Percentiles rank a stretch among this genome's conserved stretches.
These are phyloP conservation scores for Pontoporia blainvillei DNA, from an alignment of 2,113 vertebrate species.

Conservation along the genomic window DNA sequence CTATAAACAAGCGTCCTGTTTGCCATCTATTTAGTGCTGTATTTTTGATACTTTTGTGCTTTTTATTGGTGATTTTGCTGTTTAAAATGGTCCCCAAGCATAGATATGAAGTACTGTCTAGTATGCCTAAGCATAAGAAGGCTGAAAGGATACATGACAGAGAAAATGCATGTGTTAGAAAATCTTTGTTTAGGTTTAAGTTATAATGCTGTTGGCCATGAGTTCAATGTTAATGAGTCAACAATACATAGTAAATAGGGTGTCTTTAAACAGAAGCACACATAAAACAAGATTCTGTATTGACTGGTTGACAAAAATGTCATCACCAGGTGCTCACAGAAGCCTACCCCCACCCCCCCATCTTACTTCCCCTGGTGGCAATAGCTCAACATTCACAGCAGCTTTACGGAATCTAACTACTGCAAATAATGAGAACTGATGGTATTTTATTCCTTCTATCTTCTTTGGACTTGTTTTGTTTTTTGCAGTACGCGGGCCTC, in stretches of 20 bases:
- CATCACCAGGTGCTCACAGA: neutral
- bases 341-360: neutral
- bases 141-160: neutral
- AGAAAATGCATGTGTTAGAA: neutral
- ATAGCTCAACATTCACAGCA: neutral
- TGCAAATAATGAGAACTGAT: neutral
- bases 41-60: neutral
- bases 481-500: too few species aligned
- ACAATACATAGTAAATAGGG: neutral
- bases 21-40: neutral
- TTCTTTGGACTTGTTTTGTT: too few species aligned
- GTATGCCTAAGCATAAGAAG: neutral
- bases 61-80: neutral
- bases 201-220: neutral
- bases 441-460: neutral
- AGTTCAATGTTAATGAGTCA: neutral
- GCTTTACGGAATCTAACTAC: neutral
- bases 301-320: neutral
- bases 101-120: neutral
- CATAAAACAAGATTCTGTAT: neutral
- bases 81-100: neutral
- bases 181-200: neutral
- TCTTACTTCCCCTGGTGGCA: neutral
- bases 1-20: neutral
- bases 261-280: neutral